Base-by-base conservation (phyloP, 1,140 invertebrate species). In the Trachymyrmex septentrionalis region DNA sequence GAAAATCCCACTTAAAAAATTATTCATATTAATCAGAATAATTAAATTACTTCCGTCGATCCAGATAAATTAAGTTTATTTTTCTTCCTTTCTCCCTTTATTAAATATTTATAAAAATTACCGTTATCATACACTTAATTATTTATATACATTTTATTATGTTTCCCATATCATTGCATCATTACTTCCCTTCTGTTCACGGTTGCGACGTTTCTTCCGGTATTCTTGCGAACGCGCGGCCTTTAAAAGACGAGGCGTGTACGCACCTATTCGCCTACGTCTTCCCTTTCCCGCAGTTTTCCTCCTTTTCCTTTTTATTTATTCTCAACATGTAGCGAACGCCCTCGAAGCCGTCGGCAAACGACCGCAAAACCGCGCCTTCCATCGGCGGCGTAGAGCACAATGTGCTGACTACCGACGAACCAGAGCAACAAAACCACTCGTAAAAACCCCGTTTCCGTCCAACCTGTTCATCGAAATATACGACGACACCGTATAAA, bases 321-420 rank as follows among this genome's bases (percentile, higher is more conserved):
- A 64, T 85, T 77, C 14, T 19, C 69, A 19, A 44, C 21, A 16
- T 38, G 24, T 67, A 81, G 9, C 38, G 55, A 38, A 84, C 69
- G 80, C 69, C 30, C 59, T 53, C 57, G 27, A 77, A 85, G 44
- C 44, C 73, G 12, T 50, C 59, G 59, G 48, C 44, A 64, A 85
- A 85, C 55, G 44, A 77, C 72, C 72, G 82, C 44, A 64, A 85
- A 85, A 76, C 72, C 75, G 55, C 75, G 7, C 59, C 44, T 77
- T 53, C 19, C 63, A 24, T 66, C 71, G 55, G 0, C 50, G 48
- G n/a, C n/a, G 5, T 30, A 38, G 10, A 30, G 10, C 21, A 63
- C 69, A 12, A 44, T 48, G 50, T 73, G 21, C 53, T 4, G 30
- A 72, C 66, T 82, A 72, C 55, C 55, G 81, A 77, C 72, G 19